Conservation (phyloP, 2,888 invertebrate species). For the Macrostomum cliftonense region DNA sequence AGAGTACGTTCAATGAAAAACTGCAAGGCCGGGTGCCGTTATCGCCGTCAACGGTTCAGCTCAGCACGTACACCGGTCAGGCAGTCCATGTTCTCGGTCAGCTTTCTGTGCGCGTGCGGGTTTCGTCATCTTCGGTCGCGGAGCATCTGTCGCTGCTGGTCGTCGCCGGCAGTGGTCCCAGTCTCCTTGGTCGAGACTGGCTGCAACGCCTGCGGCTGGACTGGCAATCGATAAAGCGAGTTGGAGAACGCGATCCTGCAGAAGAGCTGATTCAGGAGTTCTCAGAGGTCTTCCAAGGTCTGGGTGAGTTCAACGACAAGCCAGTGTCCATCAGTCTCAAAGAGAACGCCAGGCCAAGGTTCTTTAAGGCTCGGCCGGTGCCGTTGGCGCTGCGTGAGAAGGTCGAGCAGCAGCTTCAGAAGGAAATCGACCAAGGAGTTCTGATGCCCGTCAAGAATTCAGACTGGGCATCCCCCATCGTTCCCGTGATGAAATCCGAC, state of each 20-base stretch:
- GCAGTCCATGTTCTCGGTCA: neutral
- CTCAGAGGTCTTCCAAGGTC: conserved; percentile 1
- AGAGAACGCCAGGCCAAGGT: conserved; percentile 10
- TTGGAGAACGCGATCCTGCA: neutral
- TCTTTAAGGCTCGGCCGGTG: conserved; percentile 15
- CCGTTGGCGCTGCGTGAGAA: conserved; percentile 12
- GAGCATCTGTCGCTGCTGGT: neutral
- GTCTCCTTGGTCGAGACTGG: conserved; percentile 7
- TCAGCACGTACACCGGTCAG: neutral
- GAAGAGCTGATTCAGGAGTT: neutral
- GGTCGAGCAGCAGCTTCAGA: neutral
- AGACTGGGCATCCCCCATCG: conserved; percentile 17
- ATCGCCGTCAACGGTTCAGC: neutral
- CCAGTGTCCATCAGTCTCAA: neutral
- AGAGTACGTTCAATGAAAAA: no score
- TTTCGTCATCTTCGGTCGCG: no score
- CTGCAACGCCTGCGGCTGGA: neutral
- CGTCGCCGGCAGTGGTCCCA: neutral
- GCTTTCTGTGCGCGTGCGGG: neutral
- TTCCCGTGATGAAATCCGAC: conserved; percentile 16
- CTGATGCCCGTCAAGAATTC: conserved; percentile 7
- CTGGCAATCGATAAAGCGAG: neutral
- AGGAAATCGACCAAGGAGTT: no score
- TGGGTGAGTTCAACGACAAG: no score
- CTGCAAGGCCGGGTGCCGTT: no score